phyloP scores from a whole-genome alignment of 2,888 invertebrate species.

The Octonoba sinensis region DNA sequence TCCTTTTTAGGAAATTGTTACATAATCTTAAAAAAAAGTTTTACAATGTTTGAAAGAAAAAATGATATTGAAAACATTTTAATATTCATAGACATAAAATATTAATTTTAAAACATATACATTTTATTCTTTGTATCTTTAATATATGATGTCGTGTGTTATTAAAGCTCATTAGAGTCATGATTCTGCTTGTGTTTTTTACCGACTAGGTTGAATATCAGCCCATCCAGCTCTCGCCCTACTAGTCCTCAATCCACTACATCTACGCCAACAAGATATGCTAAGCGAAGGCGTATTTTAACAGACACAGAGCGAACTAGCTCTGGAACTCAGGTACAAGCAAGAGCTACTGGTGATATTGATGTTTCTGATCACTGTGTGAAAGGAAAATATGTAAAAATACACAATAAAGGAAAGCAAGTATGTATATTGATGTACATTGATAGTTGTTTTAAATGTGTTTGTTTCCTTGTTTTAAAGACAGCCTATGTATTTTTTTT shows the following conservation, averaged over 20 bases:
- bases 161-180: too few relatives aligned
- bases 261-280: slow-evolving; percentile 68
- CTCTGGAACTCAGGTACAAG: slow-evolving; percentile 72
- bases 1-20: too few relatives aligned
- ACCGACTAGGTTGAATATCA: slow-evolving; percentile 40
- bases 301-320: slow-evolving; percentile 77
- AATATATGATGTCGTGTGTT: too few relatives aligned
- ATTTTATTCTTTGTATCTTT: too few relatives aligned
- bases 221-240: slow-evolving; percentile 38
- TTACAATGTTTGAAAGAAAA: too few relatives aligned
- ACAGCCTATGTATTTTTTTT: background rate
- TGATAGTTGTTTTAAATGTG: too few relatives aligned
- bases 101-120: too few relatives aligned
- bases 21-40: too few relatives aligned
- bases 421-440: slow-evolving; percentile 15
- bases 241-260: slow-evolving; percentile 73
- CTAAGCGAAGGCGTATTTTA: slow-evolving; percentile 78
- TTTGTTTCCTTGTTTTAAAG: background rate
- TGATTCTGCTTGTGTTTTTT: too few relatives aligned
- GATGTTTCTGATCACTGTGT: slow-evolving; percentile 88
- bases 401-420: slow-evolving; percentile 82
- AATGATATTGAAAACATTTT: too few relatives aligned
- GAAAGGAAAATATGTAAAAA: slow-evolving; percentile 88
- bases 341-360: slow-evolving; percentile 79
- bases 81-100: too few relatives aligned